These are phyloP conservation scores for Troglohyphantes excavatus DNA, from an alignment of 2,888 invertebrate genomes.

Conservation along the genomic window DNA sequence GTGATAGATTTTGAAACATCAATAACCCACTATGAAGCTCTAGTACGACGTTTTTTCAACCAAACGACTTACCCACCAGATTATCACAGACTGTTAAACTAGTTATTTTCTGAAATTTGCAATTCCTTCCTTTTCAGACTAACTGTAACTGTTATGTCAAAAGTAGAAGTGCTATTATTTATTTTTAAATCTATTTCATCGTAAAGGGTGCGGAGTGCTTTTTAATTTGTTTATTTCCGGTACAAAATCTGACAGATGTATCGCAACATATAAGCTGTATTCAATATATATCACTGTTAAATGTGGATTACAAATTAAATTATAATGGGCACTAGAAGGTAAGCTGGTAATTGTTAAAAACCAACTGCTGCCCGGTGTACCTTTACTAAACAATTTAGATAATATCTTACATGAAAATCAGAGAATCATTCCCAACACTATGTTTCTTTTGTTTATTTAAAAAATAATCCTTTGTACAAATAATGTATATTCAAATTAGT, in stretches of 20 bases:
- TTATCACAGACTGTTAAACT: no score
- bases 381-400: background rate
- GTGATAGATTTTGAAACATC: no score
- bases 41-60: no score
- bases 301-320: slow-evolving; percentile 17
- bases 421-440: background rate
- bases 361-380: slow-evolving; percentile 17
- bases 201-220: background rate
- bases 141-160: no score
- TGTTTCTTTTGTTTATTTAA: background rate
- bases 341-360: slow-evolving; percentile 1
- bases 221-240: slow-evolving; percentile 18
- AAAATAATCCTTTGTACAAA: background rate
- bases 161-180: slow-evolving; percentile 36
- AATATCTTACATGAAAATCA: background rate
- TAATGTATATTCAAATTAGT: background rate
- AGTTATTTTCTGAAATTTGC: no score
- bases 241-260: slow-evolving; percentile 18
- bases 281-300: background rate
- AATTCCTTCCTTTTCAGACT: no score
- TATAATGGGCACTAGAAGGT: slow-evolving; percentile 68
- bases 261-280: background rate
- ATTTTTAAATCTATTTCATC: slow-evolving; percentile 24
- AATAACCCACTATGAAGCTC: no score
- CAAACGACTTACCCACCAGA: no score